These are phyloP conservation scores for Himalopsyche kuldschensis DNA, from an alignment of 2,888 invertebrate genomes.

Conservation along the genomic window DNA sequence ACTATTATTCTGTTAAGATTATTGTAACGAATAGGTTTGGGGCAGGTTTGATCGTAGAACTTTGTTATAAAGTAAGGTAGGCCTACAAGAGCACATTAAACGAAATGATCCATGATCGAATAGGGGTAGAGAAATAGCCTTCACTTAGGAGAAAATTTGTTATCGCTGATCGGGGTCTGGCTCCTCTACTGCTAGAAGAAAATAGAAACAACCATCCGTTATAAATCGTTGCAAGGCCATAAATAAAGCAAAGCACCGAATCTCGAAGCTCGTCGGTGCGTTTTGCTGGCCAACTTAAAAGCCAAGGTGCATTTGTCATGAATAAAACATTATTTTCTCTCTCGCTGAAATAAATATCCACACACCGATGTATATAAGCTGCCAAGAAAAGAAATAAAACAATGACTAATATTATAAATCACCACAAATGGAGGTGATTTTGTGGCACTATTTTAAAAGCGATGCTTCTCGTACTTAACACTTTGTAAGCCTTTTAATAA, in stretches of 20 bases:
- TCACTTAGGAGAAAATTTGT: too few species aligned
- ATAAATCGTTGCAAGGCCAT: conserved; percentile 24
- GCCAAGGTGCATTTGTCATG: conserved; percentile 25
- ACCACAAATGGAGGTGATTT: background rate
- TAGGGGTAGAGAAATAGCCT: too few species aligned
- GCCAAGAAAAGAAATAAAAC: background rate
- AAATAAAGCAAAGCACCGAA: conserved; percentile 25
- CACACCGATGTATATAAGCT: background rate
- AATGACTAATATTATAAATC: background rate
- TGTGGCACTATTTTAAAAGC: too few species aligned
- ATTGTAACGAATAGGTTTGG: too few species aligned
- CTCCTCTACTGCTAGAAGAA: background rate
- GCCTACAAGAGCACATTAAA: too few species aligned
- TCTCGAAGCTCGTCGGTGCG: conserved; percentile 12
- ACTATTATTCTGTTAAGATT: too few species aligned
- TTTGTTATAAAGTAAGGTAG: too few species aligned
- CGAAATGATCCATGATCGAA: too few species aligned
- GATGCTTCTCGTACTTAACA: too few species aligned
- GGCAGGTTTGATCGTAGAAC: too few species aligned
- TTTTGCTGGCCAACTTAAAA: conserved; percentile 19
- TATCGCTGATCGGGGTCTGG: too few species aligned
- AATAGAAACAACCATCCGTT: conserved; percentile 9
- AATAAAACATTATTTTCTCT: conserved; percentile 17
- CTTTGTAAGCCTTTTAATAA: too few species aligned
- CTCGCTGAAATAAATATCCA: conserved; percentile 20